phyloP scores from a whole-genome alignment of 92 coral and sea anemone genomes.

The Bergia sp. region DNA sequence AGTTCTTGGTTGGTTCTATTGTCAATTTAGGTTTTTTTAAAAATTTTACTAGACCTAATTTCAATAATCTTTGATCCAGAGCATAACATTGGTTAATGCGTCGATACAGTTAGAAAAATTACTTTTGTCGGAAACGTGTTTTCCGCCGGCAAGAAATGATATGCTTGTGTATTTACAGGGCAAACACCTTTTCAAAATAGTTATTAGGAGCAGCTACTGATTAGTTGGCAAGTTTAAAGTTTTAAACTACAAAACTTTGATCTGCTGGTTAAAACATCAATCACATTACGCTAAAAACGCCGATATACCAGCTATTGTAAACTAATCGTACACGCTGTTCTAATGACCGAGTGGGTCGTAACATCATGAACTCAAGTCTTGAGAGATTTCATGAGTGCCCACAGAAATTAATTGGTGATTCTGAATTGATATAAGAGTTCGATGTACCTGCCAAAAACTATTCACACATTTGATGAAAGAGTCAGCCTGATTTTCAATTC shows the following conservation, averaged over 20 bases:
- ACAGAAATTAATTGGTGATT: no score
- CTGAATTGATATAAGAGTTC: neutral
- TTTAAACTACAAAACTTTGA: neutral
- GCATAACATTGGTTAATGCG: neutral
- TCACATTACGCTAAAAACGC: neutral
- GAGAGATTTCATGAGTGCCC: no score
- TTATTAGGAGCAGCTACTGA: neutral
- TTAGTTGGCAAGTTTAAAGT: neutral
- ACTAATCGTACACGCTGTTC: neutral
- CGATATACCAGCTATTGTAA: neutral
- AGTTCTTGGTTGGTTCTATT: neutral
- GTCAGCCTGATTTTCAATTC: neutral
- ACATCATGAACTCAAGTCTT: neutral
- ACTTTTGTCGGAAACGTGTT: neutral
- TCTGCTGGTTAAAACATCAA: neutral
- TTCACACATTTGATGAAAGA: no score
- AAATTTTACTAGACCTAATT: neutral
- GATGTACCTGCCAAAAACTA: neutral
- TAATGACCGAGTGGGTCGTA: neutral
- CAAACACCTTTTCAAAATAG: neutral
- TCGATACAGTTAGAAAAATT: no score
- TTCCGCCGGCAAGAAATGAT: neutral
- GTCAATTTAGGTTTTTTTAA: neutral
- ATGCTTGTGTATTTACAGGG: neutral
- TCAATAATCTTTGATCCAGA: neutral